Conservation (phyloP, 2,797 vertebrate genomes). For the Galagoides demidoff region DNA sequence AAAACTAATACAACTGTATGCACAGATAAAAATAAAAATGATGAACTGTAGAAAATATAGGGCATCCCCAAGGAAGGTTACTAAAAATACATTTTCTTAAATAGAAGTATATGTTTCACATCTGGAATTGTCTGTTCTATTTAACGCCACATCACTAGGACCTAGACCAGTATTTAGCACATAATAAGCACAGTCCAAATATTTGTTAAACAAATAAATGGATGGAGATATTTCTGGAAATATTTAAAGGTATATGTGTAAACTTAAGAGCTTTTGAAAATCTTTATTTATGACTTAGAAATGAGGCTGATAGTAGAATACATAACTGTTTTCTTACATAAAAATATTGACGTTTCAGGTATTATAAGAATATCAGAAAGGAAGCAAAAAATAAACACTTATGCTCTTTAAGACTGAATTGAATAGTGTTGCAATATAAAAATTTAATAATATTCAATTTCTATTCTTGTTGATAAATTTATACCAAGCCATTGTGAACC, state of each 20-base stretch:
- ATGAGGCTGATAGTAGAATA: not conserved
- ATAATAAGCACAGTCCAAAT: not conserved
- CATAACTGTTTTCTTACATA: no score
- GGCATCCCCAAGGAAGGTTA: not conserved
- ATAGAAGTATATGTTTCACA: not conserved
- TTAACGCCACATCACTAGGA: not conserved
- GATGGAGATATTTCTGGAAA: not conserved
- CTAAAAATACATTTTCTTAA: not conserved
- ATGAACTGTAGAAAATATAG: not conserved
- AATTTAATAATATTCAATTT: not conserved
- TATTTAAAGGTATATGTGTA: not conserved
- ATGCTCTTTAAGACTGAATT: not conserved
- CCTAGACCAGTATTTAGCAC: not conserved
- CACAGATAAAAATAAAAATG: not conserved
- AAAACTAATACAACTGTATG: not conserved
- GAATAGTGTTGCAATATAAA: not conserved
- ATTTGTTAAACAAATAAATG: not conserved
- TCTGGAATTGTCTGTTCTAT: not conserved
- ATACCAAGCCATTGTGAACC: not conserved
- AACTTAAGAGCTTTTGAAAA: not conserved
- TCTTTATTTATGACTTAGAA: not conserved
- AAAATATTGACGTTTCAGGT: not conserved
- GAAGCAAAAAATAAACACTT: not conserved
- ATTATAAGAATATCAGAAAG: not conserved
- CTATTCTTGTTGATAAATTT: not conserved